A percentile compares a stretch with the other conserved stretches of the same genome.
Evolutionary conservation across 2,888 invertebrate genomes (phyloP).

Genomic region (Ellobium chinense): DNA sequence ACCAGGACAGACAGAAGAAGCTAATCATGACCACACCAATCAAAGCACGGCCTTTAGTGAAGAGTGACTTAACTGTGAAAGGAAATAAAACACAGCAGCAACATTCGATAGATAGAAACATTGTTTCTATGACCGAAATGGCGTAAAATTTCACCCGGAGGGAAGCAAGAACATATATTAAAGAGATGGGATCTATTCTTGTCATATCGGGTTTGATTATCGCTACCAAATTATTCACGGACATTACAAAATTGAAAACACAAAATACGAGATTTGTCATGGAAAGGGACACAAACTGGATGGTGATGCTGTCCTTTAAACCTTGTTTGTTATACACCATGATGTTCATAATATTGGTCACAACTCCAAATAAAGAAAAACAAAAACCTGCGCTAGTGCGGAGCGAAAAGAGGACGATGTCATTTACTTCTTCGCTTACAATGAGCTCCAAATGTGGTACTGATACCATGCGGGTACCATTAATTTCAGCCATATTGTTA

Average conservation of each 20-base stretch:
- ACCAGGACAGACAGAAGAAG: not conserved
- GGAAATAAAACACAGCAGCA: not conserved
- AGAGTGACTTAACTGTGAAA: not conserved
- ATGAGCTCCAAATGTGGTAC: too few species aligned
- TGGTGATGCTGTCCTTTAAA: not conserved
- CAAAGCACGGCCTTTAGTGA: not conserved
- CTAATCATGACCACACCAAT: not conserved
- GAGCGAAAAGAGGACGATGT: too few species aligned
- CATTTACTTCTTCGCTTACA: too few species aligned
- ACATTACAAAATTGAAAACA: not conserved
- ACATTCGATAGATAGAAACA: not conserved
- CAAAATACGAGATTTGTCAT: not conserved
- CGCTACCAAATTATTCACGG: not conserved
- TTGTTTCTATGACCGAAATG: not conserved
- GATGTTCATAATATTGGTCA: constrained; percentile 4
- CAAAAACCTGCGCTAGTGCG: not conserved
- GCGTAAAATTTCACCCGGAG: not conserved
- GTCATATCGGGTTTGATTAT: not conserved
- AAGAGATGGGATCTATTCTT: not conserved
- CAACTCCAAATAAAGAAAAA: not conserved
- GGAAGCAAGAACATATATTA: not conserved
- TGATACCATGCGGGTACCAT: too few species aligned
- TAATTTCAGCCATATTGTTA: too few species aligned
- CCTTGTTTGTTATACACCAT: not conserved
- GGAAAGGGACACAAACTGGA: not conserved